phyloP scores from a whole-genome alignment of 1,140 invertebrate species.

The Bacillus rossius region DNA sequence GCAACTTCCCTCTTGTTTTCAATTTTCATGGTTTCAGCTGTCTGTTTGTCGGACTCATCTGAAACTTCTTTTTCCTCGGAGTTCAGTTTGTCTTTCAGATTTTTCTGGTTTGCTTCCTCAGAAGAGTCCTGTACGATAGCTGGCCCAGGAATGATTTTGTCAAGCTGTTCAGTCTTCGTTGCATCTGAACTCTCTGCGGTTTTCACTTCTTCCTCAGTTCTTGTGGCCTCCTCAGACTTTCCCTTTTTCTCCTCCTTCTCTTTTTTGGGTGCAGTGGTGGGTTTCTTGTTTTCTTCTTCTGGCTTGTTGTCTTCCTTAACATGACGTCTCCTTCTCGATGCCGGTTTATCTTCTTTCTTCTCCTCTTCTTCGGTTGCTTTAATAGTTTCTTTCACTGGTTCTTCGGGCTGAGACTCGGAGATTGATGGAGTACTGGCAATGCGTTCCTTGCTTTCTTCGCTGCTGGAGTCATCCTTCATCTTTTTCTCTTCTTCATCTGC shows the following conservation, averaged over 20 bases:
- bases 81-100: neutral
- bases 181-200: constrained; percentile 17
- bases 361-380: neutral
- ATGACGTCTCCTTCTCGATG: neutral
- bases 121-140: neutral
- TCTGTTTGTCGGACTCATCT: constrained; percentile 15
- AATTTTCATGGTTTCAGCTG: constrained; percentile 10
- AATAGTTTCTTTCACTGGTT: constrained; percentile 6
- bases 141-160: neutral
- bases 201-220: neutral
- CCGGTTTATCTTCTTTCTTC: neutral
- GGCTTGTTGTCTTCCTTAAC: constrained; percentile 1
- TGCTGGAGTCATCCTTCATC: neutral
- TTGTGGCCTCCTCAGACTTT: neutral
- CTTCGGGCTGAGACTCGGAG: neutral
- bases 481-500: neutral
- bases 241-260: neutral
- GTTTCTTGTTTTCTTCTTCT: constrained; percentile 5
- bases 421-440: neutral
- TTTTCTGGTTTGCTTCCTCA: neutral
- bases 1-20: constrained; percentile 10
- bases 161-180: neutral
- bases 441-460: neutral
- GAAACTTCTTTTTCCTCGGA: constrained; percentile 7
- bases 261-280: neutral